Percentiles rank a stretch among this genome's conserved stretches.
These are phyloP conservation scores for Tetragonisca angustula DNA, from an alignment of 2,888 invertebrate species.

Conservation along the genomic window DNA sequence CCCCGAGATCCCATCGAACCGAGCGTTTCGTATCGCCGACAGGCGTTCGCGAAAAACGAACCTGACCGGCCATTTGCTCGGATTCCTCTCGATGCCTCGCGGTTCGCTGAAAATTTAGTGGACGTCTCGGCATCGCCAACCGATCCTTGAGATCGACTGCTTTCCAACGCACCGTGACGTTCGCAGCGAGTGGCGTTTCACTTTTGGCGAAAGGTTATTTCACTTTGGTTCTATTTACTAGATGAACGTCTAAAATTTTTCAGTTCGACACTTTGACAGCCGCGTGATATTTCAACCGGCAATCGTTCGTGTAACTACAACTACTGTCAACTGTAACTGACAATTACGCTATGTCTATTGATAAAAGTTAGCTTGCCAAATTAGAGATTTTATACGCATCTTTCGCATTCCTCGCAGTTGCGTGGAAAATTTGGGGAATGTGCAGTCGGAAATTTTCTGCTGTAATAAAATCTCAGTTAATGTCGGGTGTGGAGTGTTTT, in stretches of 20 bases:
- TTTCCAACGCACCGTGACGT: neutral
- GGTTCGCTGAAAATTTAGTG: neutral
- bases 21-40: constrained; percentile 44
- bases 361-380: too few relatives aligned
- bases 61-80: neutral
- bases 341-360: too few relatives aligned
- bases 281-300: too few relatives aligned
- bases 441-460: too few relatives aligned
- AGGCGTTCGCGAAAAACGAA: constrained; percentile 51
- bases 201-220: neutral
- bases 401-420: too few relatives aligned
- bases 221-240: neutral
- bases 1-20: constrained; percentile 40
- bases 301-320: too few relatives aligned
- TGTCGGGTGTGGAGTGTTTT: too few relatives aligned
- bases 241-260: neutral
- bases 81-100: neutral
- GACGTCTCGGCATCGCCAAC: neutral
- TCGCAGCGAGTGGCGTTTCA: neutral
- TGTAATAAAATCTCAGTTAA: too few relatives aligned
- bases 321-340: too few relatives aligned
- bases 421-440: too few relatives aligned
- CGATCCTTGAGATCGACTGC: neutral
- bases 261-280: too few relatives aligned
- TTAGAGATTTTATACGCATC: too few relatives aligned